These are phyloP conservation scores for Drosophila limbata DNA, from an alignment of 2,888 invertebrate genomes.

Conservation along the genomic window DNA sequence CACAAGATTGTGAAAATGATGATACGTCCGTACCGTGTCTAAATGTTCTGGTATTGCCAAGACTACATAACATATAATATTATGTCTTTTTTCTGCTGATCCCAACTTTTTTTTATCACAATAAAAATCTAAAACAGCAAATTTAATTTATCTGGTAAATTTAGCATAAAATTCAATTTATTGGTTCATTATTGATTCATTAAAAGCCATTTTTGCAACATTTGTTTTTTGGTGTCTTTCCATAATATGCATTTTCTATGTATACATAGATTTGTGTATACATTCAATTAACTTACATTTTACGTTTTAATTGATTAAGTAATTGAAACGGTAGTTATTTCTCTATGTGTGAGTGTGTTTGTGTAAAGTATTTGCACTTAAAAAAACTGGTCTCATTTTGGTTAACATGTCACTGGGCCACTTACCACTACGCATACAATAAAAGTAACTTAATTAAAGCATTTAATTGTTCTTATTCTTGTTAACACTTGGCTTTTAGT, in stretches of 20 bases:
- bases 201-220: conserved; percentile 45
- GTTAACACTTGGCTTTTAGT: conserved; percentile 39
- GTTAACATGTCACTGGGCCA: conserved; percentile 59
- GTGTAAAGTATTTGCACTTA: conserved; percentile 54
- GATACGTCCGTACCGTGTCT: neutral
- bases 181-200: conserved; percentile 61
- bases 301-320: conserved; percentile 60
- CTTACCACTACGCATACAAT: conserved; percentile 56
- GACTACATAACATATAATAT: neutral
- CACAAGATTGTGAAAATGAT: neutral
- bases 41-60: neutral
- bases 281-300: conserved; percentile 45
- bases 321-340: conserved; percentile 76
- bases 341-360: conserved; percentile 30
- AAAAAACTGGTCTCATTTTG: conserved; percentile 74
- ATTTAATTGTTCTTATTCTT: conserved; percentile 55
- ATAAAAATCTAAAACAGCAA: neutral
- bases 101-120: neutral
- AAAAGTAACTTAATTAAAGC: conserved; percentile 70
- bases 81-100: neutral
- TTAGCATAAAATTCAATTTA: conserved; percentile 62
- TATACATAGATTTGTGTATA: conserved; percentile 50
- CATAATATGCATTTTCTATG: conserved; percentile 35
- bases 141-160: neutral
- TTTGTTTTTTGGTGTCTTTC: conserved; percentile 52